Conservation (phyloP, 2,113 vertebrate genomes). For the Prunella himalayana region DNA sequence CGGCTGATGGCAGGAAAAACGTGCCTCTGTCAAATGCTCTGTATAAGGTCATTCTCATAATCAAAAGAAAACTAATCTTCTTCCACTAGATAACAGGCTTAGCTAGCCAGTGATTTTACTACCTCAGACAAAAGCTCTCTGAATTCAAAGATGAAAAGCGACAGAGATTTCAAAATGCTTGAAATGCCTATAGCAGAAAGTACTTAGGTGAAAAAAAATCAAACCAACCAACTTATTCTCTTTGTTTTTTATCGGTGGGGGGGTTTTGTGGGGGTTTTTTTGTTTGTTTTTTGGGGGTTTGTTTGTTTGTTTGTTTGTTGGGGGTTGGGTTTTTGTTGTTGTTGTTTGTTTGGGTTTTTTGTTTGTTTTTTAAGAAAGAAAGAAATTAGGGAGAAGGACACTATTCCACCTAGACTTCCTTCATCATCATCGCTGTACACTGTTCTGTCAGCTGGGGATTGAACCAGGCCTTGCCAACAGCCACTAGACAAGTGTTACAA, state of each 20-base stretch:
- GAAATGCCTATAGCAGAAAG: neutral
- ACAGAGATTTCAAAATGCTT: slow-evolving; percentile 35
- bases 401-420: slow-evolving; percentile 9
- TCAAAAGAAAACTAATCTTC: slow-evolving; percentile 14
- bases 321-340: too few species aligned
- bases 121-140: slow-evolving; percentile 34
- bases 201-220: neutral
- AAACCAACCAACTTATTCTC: neutral
- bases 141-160: slow-evolving; percentile 24
- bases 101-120: slow-evolving; percentile 32
- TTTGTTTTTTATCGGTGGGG: neutral
- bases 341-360: neutral
- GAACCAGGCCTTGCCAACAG: neutral
- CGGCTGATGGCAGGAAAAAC: neutral
- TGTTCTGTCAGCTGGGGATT: neutral
- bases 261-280: too few species aligned
- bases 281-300: neutral
- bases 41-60: neutral
- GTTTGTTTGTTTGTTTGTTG: neutral
- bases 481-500: neutral
- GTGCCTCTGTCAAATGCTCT: neutral
- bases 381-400: neutral
- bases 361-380: neutral
- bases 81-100: slow-evolving; percentile 24
- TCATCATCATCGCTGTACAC: neutral